Evolutionary conservation across 2,888 invertebrate species (phyloP).

Genomic region (Tenthredo scrophulariae): DNA sequence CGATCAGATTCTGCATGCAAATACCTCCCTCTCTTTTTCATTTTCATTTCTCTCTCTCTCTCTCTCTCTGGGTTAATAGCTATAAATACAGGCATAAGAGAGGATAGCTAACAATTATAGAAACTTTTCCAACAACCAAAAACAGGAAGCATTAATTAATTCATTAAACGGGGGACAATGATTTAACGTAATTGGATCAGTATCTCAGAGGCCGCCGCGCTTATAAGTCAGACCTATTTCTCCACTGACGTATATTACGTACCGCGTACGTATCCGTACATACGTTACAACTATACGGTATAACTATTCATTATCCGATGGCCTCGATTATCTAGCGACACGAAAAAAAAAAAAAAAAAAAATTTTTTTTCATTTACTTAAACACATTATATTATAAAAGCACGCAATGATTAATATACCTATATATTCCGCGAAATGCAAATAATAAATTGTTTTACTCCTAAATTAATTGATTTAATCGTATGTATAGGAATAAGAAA

Average conservation of each 20-base stretch:
- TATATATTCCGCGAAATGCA: neutral
- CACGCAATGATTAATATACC: neutral
- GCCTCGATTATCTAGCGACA: neutral
- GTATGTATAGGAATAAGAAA: neutral
- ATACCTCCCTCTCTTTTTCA: neutral
- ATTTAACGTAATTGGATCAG: conserved; percentile 51
- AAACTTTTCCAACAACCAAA: conserved; percentile 50
- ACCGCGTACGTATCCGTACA: neutral
- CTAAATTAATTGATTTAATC: neutral
- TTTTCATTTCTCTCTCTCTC: neutral
- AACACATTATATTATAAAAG: neutral
- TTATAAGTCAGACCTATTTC: neutral
- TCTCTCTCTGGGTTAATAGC: neutral
- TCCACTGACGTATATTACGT: neutral
- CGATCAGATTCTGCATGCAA: neutral
- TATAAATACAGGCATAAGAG: conserved; percentile 1
- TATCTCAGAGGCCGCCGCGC: conserved; percentile 38
- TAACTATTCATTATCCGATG: neutral
- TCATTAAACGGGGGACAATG: conserved; percentile 44
- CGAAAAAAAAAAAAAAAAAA: neutral
- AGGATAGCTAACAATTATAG: conserved; percentile 28
- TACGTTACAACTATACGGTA: neutral
- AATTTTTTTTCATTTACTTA: neutral
- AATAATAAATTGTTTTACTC: neutral
- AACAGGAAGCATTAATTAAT: conserved; percentile 52